phyloP scores from a whole-genome alignment of 1,140 invertebrate genomes.

The Zaprionus gabonicus region DNA sequence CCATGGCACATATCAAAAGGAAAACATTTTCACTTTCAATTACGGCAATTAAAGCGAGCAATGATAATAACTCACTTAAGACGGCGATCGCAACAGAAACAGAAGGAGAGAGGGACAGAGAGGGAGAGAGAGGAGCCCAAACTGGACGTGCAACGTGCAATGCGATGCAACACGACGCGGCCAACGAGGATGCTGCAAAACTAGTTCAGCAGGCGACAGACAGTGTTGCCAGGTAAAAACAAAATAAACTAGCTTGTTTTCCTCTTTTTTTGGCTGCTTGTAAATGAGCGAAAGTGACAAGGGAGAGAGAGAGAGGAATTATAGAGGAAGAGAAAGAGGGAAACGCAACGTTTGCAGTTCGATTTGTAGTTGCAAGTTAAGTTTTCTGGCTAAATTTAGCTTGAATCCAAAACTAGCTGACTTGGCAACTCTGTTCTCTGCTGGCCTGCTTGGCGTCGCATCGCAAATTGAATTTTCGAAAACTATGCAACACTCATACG shows the following conservation, averaged over 20 bases:
- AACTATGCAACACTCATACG: conserved; percentile 82
- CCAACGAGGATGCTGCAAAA: conserved; percentile 21
- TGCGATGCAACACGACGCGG: background rate
- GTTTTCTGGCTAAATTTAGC: background rate
- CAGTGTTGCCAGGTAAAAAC: conserved; percentile 11
- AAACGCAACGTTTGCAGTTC: background rate
- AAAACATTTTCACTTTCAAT: conserved; percentile 83
- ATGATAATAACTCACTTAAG: conserved; percentile 83
- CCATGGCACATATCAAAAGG: conserved; percentile 79
- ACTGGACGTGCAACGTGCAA: conserved; percentile 21
- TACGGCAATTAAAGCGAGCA: conserved; percentile 82
- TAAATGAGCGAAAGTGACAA: conserved; percentile 1
- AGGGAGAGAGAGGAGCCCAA: conserved; percentile 7
- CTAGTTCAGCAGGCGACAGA: conserved; percentile 52
- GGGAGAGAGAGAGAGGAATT: background rate
- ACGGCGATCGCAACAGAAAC: conserved; percentile 12
- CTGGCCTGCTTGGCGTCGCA: conserved; percentile 18
- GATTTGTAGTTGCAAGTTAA: no score
- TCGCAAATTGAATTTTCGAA: conserved; percentile 79
- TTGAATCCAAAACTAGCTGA: conserved; percentile 3
- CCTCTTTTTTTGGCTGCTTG: background rate
- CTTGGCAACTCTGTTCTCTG: conserved; percentile 8
- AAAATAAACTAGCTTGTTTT: conserved; percentile 13
- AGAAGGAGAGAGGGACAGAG: background rate
- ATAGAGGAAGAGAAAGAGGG: background rate